phyloP scores from a whole-genome alignment of 2,797 vertebrate species.

The Myoxocephalus aenaeus region DNA sequence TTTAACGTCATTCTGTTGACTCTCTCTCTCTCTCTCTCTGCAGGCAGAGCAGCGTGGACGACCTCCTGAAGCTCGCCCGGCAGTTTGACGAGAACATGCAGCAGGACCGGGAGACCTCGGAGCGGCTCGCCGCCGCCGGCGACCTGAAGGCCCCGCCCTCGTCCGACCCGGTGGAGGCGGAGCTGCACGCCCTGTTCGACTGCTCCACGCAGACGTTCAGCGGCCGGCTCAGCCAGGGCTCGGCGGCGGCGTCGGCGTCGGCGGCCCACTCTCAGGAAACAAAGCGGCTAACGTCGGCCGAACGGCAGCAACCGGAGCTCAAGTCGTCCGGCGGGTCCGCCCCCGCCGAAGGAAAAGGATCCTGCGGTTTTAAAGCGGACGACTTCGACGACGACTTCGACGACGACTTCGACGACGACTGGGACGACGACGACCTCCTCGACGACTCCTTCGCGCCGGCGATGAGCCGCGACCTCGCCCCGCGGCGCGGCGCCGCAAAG shows the following conservation, averaged over 20 bases:
- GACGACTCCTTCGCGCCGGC: constrained; percentile 88
- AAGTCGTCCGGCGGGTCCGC: too few relatives aligned
- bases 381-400: too few relatives aligned
- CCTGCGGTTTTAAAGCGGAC: not conserved
- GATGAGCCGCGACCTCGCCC: constrained; percentile 84
- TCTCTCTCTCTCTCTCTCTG: not conserved
- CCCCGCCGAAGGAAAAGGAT: too few relatives aligned
- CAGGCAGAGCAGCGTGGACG: constrained; percentile 89
- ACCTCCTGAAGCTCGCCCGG: constrained; percentile 93
- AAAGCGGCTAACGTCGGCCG: constrained; percentile 9
- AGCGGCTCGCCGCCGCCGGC: constrained; percentile 58
- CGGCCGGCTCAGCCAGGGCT: constrained; percentile 86
- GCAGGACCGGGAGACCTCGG: constrained; percentile 83
- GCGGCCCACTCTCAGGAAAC: constrained; percentile 68
- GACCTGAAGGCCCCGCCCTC: constrained; percentile 61
- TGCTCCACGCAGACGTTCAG: constrained; percentile 90
- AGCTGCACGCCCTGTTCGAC: constrained; percentile 93
- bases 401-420: too few relatives aligned
- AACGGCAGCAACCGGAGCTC: constrained; percentile 10
- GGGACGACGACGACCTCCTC: constrained; percentile 90
- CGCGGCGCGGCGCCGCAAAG: constrained; percentile 47
- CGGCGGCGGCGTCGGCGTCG: constrained; percentile 43
- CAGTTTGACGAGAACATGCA: constrained; percentile 96
- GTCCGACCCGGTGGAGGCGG: constrained; percentile 84
- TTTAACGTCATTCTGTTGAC: not conserved